These are phyloP conservation scores for Macrobrachium nipponense DNA, from an alignment of 1,140 invertebrate genomes.

Conservation along the genomic window DNA sequence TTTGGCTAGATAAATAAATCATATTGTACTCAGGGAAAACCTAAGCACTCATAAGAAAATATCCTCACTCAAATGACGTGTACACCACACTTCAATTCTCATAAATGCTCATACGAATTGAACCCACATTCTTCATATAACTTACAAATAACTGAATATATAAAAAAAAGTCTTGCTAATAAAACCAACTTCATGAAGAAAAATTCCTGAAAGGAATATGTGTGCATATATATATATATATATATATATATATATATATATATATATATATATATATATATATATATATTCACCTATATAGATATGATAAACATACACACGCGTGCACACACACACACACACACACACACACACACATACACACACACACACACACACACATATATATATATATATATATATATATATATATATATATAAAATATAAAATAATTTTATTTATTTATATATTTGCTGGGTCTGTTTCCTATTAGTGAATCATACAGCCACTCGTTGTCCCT, in stretches of 20 bases:
- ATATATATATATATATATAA: conserved; percentile 20
- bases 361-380: no score
- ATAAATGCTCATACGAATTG: no score
- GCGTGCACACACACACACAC: no score
- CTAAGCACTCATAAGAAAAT: no score
- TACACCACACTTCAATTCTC: no score
- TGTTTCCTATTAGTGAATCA: not conserved
- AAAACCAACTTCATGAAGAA: not conserved
- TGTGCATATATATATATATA: not conserved
- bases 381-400: conserved; percentile 10
- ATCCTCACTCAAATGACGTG: no score
- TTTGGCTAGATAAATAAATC: no score
- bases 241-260: conserved; percentile 10
- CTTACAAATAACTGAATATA: no score
- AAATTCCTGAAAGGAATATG: not conserved
- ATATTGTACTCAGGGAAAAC: no score
- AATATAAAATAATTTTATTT: not conserved
- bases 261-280: conserved; percentile 26
- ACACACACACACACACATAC: no score
- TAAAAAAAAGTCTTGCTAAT: no score
- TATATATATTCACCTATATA: not conserved
- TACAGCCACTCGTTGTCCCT: not conserved
- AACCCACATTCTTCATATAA: not conserved
- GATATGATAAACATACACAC: no score
- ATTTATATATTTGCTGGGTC: not conserved